These are phyloP conservation scores for Neoitamus cyanurus DNA, from an alignment of 2,888 invertebrate species.

Conservation along the genomic window DNA sequence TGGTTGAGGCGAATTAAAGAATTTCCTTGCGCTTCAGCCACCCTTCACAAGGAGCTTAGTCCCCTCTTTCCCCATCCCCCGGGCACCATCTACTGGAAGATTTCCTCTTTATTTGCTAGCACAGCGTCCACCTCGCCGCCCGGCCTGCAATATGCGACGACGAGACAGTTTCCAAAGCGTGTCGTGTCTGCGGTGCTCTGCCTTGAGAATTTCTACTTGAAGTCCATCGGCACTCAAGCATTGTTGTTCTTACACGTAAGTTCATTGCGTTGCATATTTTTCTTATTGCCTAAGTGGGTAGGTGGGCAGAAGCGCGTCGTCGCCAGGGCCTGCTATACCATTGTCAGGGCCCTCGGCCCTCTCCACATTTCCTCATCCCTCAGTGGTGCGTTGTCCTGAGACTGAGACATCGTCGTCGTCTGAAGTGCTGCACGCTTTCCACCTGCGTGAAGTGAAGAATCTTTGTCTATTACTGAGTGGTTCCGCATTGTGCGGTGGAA, in stretches of 20 bases:
- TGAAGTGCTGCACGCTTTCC: conserved; percentile 7
- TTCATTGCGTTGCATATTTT: conserved; percentile 36
- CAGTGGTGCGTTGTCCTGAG: conserved; percentile 15
- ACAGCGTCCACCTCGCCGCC: not conserved
- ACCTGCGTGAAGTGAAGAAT: conserved; percentile 17
- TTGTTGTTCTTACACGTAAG: conserved; percentile 25
- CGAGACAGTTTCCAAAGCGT: not conserved
- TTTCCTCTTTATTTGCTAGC: not conserved
- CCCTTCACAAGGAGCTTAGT: not conserved
- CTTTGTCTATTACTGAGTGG: conserved; percentile 22
- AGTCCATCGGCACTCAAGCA: conserved; percentile 29
- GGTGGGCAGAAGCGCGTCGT: not conserved
- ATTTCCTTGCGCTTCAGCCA: not conserved
- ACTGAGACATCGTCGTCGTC: not conserved
- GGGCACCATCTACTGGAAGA: not conserved
- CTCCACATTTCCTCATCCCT: not conserved
- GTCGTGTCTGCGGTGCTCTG: not conserved
- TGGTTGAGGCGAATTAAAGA: conserved; percentile 2
- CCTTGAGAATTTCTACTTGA: conserved; percentile 21
- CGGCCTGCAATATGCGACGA: not conserved
- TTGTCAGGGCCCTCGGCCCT: not conserved
- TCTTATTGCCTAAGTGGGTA: conserved; percentile 15
- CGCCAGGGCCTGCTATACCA: not conserved
- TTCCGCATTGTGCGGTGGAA: conserved; percentile 9
- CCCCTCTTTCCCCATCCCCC: not conserved